phyloP scores from a whole-genome alignment of 2,888 invertebrate species.

The Aphrophora alni region DNA sequence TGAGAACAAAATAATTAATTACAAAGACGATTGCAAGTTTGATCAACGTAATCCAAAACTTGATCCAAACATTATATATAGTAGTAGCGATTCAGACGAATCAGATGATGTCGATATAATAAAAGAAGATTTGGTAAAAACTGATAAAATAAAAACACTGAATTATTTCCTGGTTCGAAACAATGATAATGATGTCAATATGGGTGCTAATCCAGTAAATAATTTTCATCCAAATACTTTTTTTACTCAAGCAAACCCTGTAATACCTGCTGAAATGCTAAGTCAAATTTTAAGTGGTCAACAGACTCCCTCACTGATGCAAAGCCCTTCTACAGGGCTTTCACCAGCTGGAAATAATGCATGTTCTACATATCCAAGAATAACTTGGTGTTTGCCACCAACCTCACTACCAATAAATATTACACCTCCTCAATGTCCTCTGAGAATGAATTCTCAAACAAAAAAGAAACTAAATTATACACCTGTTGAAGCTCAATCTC shows the following conservation, averaged over 20 bases:
- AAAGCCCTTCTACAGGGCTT: slow-evolving; percentile 7
- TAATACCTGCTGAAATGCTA: neutral
- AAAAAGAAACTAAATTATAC: slow-evolving; percentile 7
- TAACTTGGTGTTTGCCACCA: slow-evolving; percentile 20
- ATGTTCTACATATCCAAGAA: slow-evolving; percentile 17
- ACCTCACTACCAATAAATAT: neutral
- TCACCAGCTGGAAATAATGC: neutral
- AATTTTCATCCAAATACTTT: slow-evolving; percentile 25
- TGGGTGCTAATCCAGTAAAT: neutral
- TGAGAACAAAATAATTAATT: slow-evolving; percentile 25
- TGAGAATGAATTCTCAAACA: slow-evolving; percentile 12
- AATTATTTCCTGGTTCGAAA: slow-evolving; percentile 3
- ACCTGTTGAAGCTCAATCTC: neutral
- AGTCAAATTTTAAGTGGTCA: slow-evolving; percentile 2
- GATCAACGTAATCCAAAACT: neutral
- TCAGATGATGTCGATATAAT: slow-evolving; percentile 22
- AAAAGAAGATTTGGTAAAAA: neutral
- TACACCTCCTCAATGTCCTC: neutral
- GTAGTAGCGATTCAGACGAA: slow-evolving; percentile 31
- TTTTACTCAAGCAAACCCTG: neutral
- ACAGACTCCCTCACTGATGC: slow-evolving; percentile 4
- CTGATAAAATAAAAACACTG: slow-evolving; percentile 6
- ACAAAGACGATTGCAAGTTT: slow-evolving; percentile 1
- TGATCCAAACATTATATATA: slow-evolving; percentile 26
- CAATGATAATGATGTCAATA: neutral